Evolutionary conservation across 2,113 vertebrate genomes (phyloP).

Genomic region (Origma solitaria): DNA sequence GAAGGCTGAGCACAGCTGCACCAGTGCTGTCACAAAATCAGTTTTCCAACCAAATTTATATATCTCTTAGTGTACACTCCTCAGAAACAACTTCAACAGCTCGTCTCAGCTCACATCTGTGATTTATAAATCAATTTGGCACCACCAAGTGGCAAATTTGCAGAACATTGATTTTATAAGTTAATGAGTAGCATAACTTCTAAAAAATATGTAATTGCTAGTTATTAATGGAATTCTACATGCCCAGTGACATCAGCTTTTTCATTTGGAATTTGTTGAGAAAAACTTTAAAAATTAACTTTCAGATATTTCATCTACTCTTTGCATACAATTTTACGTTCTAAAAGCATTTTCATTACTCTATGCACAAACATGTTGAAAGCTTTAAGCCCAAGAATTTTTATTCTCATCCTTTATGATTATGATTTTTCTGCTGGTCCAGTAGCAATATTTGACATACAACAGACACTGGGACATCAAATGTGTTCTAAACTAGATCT

Average conservation of each 20-base stretch:
- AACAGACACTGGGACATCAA: neutral
- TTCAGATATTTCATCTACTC: neutral
- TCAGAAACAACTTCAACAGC: neutral
- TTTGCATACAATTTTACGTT: neutral
- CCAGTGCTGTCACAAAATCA: accelerated
- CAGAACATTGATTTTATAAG: neutral
- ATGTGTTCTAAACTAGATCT: neutral
- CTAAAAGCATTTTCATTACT: neutral
- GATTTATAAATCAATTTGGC: constrained; percentile 3
- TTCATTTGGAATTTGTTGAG: neutral
- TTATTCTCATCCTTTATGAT: neutral
- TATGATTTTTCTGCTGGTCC: neutral
- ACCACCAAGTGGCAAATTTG: constrained; percentile 43
- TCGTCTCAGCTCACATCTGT: neutral
- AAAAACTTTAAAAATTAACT: neutral
- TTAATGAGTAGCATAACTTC: accelerated
- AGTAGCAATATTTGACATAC: neutral
- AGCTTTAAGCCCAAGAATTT: neutral
- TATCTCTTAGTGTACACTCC: accelerated
- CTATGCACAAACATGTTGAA: accelerated
- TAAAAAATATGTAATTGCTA: accelerated
- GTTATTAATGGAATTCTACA: neutral
- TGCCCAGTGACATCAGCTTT: accelerated
- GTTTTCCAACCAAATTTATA: neutral
- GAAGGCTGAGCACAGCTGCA: neutral